phyloP scores from a whole-genome alignment of 2,113 vertebrate genomes.

The Varanus komodoensis region DNA sequence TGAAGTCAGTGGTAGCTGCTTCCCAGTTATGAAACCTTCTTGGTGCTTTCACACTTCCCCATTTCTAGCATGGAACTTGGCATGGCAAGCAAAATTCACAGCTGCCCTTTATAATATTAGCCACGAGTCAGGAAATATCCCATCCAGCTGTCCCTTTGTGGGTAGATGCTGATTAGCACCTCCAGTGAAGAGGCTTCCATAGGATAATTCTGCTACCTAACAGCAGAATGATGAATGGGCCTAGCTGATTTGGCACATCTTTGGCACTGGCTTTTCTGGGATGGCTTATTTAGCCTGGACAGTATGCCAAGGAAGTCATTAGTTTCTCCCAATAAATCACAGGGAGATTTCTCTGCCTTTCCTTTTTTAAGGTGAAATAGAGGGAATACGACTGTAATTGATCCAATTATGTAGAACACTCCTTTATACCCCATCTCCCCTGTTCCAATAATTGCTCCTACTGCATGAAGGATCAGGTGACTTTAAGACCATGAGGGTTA shows the following conservation, averaged over 20 bases:
- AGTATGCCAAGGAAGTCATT: background rate
- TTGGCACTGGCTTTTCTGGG: background rate
- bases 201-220: background rate
- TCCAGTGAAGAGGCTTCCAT: background rate
- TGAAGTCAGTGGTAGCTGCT: background rate
- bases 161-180: background rate
- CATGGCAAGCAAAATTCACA: fast-evolving
- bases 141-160: background rate
- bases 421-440: background rate
- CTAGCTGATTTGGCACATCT: background rate
- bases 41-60: background rate
- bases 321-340: background rate
- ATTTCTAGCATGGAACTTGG: background rate
- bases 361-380: background rate
- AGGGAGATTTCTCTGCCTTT: background rate
- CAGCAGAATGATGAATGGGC: background rate
- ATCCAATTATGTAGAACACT: background rate
- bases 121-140: fast-evolving
- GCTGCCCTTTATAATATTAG: fast-evolving
- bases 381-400: background rate
- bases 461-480: too few relatives aligned
- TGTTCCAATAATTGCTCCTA: background rate
- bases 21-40: background rate
- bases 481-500: too few relatives aligned
- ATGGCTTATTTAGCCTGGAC: background rate